Base-by-base conservation (phyloP, 2,113 vertebrate species). In the Phasianus colchicus region DNA sequence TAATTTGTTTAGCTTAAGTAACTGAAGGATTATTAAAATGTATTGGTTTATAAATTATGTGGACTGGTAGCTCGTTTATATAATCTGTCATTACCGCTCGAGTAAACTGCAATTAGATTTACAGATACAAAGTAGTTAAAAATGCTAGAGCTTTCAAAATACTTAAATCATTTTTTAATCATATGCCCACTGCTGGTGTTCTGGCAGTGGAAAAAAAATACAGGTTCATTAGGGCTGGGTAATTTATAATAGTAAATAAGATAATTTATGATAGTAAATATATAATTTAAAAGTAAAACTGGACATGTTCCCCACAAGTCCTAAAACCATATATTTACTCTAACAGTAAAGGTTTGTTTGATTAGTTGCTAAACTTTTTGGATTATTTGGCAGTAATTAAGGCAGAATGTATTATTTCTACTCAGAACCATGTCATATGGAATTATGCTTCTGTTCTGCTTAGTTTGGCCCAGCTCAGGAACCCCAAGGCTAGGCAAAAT, bases 21-120 rank as follows among this genome's bases (percentile, higher is more conserved):
- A 85, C 32, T 55, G 38, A 87, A 48, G 24, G 78, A 73, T 83
- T 79, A 79, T 89, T 89, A 86, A 94, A 90, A 90, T 72, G 52
- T 29, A 66, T 86, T 83, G 69, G 45, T 13, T 60, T 89, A 57
- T 75, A 87, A 66, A 66, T 85, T 84, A 79, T 91, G 74, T 91
- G 87, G 48, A 69, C 87, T 85, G 36, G 14, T 77, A 50, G n/a
- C 64, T 87, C 43, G 47, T 85, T 89, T 76, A n/a, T 91, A 43
- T 75, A 82, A 36, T 70, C 74, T 85, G 18, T 76, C 47, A 73
- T 73, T 1, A 1, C 36, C 50, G 13, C 65, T 77, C 0, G 4
- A 40, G 54, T 85, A 76, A 96, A 87, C 76, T 70, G 36, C 11
- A 66, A 72, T 89, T 92, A 76, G 36, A 90, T 92, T 83, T 87